Base-by-base conservation (phyloP, 2,113 vertebrate species). In the Cheilinus undulatus region DNA sequence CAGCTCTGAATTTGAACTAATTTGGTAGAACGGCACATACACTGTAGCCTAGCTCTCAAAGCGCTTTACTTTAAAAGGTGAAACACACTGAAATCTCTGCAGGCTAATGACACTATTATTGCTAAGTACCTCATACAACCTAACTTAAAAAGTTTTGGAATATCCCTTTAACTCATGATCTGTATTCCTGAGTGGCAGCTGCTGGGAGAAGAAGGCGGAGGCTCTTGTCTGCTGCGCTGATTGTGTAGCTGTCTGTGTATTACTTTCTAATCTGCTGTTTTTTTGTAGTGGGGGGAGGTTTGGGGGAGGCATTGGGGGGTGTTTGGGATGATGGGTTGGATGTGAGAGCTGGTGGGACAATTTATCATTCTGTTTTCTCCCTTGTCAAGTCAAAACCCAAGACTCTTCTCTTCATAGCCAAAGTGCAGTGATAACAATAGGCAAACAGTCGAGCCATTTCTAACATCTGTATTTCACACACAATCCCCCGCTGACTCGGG, bases 311-410 rank as follows among this genome's bases (percentile, higher is more conserved):
- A n/a, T n/a, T 17, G 2, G 36, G 61, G 63, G 65, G 71, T 2
- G 62, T 66, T 24, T 28, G 56, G 61, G 66, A 74, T 2, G 67
- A 73, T 24, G 59, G 52, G 49, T 62, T 63, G 72, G 70, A 81
- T 82, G n/a, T n/a, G 78, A 88, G 89, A 85, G 73, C 82, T 83
- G 72, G 69, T 82, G 74, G 80, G 76, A 84, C 85, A 82, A 92
- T 92, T 86, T 80, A 89, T 92, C 89, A 89, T 90, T 89, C 80
- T 69, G 77, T 82, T 45, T 89, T 85, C 78, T 86, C 86, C 78
- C 78, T 79, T 88, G 82, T 92, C 90, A 89, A 86, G 82, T 83
- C 80, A 88, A 82, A 86, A 77, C 68, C 75, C 63, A 50, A 71
- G 78, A 72, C 78, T 81, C 73, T 69, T 85, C 74, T 68, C 66